These are phyloP conservation scores for Hylaea fasciaria DNA, from an alignment of 2,888 invertebrate species.

Conservation along the genomic window DNA sequence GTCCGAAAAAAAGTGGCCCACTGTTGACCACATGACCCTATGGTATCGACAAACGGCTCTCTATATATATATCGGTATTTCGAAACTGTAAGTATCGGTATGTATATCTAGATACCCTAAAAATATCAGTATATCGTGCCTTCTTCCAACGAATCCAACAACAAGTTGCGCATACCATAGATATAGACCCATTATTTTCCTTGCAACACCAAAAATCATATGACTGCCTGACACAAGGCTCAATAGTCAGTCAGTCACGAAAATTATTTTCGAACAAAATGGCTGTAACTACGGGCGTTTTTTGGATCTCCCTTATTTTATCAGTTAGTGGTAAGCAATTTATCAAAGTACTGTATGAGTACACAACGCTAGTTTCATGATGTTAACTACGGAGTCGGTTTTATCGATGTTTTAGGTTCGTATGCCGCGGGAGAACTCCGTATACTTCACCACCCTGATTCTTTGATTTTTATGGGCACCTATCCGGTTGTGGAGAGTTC, in stretches of 20 bases:
- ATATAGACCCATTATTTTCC: conserved; percentile 2
- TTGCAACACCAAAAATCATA: conserved; percentile 44
- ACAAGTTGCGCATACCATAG: neutral
- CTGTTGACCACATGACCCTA: no score
- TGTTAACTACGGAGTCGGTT: neutral
- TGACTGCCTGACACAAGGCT: conserved; percentile 20
- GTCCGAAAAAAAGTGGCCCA: no score
- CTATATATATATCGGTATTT: no score
- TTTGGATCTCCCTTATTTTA: conserved; percentile 69
- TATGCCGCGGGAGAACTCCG: conserved; percentile 88
- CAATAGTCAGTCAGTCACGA: conserved; percentile 50
- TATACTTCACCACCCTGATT: conserved; percentile 88
- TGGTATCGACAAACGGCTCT: no score
- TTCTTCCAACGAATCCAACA: no score
- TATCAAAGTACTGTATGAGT: neutral
- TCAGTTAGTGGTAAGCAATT: conserved; percentile 70
- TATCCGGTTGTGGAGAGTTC: conserved; percentile 86
- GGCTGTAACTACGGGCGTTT: conserved; percentile 72
- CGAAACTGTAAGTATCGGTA: no score
- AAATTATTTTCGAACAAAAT: conserved; percentile 65
- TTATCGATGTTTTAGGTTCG: conserved; percentile 63
- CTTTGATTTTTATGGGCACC: conserved; percentile 88
- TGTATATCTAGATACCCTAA: no score
- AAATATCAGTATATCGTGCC: no score
- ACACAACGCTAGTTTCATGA: neutral